These are phyloP conservation scores for Strix aluco DNA, from an alignment of 2,113 vertebrate genomes.

Conservation along the genomic window DNA sequence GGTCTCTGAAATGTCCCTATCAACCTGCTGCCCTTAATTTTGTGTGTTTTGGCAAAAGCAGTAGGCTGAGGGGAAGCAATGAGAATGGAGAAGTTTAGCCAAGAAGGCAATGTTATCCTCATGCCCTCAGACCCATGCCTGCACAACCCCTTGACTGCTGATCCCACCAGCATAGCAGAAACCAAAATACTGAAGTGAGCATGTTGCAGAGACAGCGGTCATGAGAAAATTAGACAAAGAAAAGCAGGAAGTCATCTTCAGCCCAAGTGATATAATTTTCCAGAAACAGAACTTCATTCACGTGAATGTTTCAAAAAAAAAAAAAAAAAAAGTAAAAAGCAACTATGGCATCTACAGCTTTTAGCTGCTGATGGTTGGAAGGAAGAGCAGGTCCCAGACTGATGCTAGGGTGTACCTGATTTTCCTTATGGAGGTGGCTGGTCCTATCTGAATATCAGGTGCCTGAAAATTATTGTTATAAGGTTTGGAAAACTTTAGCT, in stretches of 20 bases:
- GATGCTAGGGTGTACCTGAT: neutral
- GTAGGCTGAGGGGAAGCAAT: neutral
- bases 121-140: neutral
- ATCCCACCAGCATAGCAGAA: neutral
- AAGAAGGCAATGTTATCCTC: neutral
- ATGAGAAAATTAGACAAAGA: neutral
- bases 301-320: neutral
- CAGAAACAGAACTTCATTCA: neutral
- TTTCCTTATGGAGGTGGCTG: neutral
- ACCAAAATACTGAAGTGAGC: neutral
- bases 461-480: neutral
- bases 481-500: neutral
- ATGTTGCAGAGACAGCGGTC: neutral
- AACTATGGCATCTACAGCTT: neutral
- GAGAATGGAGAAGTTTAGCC: neutral
- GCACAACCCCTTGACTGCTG: rapidly evolving
- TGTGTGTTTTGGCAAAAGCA: neutral
- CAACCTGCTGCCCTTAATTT: neutral
- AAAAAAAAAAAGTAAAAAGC: neutral
- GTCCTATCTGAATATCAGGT: neutral
- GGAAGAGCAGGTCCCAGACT: neutral
- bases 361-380: neutral
- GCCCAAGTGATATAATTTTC: slow-evolving; percentile 25
- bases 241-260: slow-evolving; percentile 28
- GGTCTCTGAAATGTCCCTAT: neutral